Base-by-base conservation (phyloP, 2,113 vertebrate genomes). In the Nanorana parkeri region DNA sequence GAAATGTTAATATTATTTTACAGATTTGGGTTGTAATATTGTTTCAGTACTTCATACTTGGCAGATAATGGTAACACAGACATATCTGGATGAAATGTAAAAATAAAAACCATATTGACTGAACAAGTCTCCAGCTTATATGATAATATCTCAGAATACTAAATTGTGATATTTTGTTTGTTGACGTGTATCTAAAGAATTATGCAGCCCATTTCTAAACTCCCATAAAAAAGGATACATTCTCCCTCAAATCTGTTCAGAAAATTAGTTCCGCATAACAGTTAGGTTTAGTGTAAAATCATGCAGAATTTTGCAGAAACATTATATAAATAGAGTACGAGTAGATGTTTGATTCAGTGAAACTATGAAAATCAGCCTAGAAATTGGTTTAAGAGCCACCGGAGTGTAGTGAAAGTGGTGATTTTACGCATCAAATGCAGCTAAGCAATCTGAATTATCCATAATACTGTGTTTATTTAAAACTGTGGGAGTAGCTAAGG, bases 251-350 rank as follows among this genome's bases (percentile, higher is more conserved):
- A 68, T 56, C 28, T 13, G 15, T 68, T 54, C 52, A 68, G 16
- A 16, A 68, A 19, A 36, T 79, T 79, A 68, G 65, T 79, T 79
- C 65, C n/a, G 41, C 51, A 23, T 58, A 68, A 55, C 51, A 32
- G 21, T 78, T 68, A 24, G 47, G 52, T 68, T 67, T 21, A 68
- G 64, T 78, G 63, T 78, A 68, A 78, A 68, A 78, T 78, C 51
- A 54, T 78, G 63, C 24, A 68, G 51, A 19, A 78, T 36, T 67
- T 68, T 41, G 47, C 52, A 55, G 58, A 78, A 60, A 36, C 51
- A 68, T 32, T 41, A 21, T 26, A 58, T 79, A 54, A 60, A 74
- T 17, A 41, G 55, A 60, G 29, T 29, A 60, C 21, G 36, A 26
- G 29, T 60, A 64, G 58, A 47, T 64, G 32, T 61, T 26, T 77